Evolutionary conservation across 2,113 vertebrate genomes (phyloP).

Genomic region (Vanacampus margaritifer): DNA sequence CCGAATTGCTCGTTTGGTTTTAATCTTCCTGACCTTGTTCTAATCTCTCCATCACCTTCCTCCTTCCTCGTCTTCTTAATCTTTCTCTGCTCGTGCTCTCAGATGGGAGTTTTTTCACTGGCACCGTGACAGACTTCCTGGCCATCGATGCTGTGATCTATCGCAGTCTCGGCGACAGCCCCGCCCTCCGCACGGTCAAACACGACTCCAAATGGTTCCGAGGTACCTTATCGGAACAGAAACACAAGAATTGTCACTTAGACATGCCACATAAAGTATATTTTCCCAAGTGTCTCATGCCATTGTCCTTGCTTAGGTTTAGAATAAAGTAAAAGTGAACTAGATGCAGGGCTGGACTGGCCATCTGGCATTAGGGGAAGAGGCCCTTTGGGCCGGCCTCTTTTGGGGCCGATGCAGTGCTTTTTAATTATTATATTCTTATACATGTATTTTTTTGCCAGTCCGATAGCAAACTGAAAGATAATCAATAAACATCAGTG

Average conservation of each 20-base stretch:
- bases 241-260: not conserved
- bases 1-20: slow-evolving; percentile 57
- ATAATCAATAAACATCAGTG: too few species aligned
- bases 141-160: slow-evolving; percentile 97
- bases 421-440: too few species aligned
- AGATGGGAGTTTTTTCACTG: slow-evolving; percentile 96
- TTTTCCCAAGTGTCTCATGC: not conserved
- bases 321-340: too few species aligned
- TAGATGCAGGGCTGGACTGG: too few species aligned
- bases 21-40: slow-evolving; percentile 66
- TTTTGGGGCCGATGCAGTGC: too few species aligned
- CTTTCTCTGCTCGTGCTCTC: slow-evolving; percentile 19
- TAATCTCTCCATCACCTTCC: slow-evolving; percentile 54
- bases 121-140: slow-evolving; percentile 93
- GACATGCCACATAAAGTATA: not conserved
- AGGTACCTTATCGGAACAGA: slow-evolving; percentile 72
- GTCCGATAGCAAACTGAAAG: too few species aligned
- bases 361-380: too few species aligned
- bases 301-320: not conserved
- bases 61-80: slow-evolving; percentile 36
- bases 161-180: slow-evolving; percentile 89
- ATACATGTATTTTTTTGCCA: too few species aligned
- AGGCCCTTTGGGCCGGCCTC: too few species aligned
- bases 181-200: slow-evolving; percentile 91
- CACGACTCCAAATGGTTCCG: slow-evolving; percentile 98